Percentiles rank a stretch among this genome's conserved stretches.
Conservation (phyloP, 2,797 vertebrate species). For the Capromys pilorides region DNA sequence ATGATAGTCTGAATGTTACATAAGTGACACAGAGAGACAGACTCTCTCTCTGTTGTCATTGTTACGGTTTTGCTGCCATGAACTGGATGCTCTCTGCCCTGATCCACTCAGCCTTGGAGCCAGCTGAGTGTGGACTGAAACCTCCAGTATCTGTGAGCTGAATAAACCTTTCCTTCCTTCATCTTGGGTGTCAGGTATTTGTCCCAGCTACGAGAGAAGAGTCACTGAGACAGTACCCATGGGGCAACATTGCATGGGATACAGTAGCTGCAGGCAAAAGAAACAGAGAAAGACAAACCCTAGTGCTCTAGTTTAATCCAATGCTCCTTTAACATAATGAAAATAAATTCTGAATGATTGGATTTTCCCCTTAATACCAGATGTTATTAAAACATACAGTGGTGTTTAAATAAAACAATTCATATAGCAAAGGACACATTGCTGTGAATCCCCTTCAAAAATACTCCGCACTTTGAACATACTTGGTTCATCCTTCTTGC, state of each 20-base stretch:
- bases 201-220: too few species aligned
- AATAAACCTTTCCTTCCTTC: too few species aligned
- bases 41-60: too few species aligned
- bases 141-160: too few species aligned
- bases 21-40: too few species aligned
- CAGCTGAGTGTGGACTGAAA: too few species aligned
- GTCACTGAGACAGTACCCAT: not conserved
- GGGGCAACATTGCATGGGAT: not conserved
- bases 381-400: not conserved
- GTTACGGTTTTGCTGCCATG: too few species aligned
- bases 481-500: not conserved
- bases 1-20: too few species aligned
- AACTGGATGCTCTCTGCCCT: too few species aligned
- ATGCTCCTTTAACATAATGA: not conserved
- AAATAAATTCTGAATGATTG: not conserved
- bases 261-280: accelerated
- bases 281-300: not conserved
- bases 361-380: not conserved
- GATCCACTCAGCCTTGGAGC: too few species aligned
- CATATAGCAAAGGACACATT: not conserved
- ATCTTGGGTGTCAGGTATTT: too few species aligned
- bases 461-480: not conserved
- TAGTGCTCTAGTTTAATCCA: not conserved
- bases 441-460: not conserved
- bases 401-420: not conserved